Conservation (phyloP, 2,888 invertebrate genomes). For the Lithophane socia region DNA sequence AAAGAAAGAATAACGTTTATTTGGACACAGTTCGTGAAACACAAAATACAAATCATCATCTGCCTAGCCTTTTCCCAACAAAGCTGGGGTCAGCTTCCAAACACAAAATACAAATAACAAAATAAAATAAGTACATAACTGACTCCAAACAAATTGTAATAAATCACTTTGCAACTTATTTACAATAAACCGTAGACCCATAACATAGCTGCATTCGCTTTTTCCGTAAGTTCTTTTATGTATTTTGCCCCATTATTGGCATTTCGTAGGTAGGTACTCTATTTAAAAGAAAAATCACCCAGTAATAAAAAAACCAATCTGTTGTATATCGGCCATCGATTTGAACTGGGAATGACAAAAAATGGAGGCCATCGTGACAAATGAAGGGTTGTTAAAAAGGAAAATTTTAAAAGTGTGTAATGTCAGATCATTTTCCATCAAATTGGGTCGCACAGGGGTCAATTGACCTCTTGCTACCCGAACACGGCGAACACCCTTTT, state of each 20-base stretch:
- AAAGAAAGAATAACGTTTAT: no score
- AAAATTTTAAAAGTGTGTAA: constrained; percentile 12
- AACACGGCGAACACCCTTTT: constrained; percentile 17
- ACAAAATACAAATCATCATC: no score
- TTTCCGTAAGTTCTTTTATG: no score
- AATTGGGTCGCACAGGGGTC: constrained; percentile 37
- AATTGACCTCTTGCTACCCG: constrained; percentile 17
- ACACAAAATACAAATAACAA: no score
- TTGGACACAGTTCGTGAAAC: no score
- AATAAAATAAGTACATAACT: no score
- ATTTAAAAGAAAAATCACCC: neutral
- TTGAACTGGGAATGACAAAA: neutral
- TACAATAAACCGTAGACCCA: no score
- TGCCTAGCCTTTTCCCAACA: no score
- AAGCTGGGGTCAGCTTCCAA: no score
- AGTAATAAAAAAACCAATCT: neutral
- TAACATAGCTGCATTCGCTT: no score
- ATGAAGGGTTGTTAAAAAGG: constrained; percentile 1
- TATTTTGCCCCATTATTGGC: no score
- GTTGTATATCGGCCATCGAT: neutral
- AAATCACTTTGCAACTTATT: neutral
- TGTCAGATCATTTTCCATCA: constrained; percentile 24
- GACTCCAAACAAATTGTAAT: neutral
- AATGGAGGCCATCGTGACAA: constrained; percentile 9
- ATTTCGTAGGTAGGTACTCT: no score